A percentile compares a stretch with the other conserved stretches of the same genome.
Evolutionary conservation across 2,797 vertebrate species (phyloP).

Genomic region (Sciurus vulgaris): DNA sequence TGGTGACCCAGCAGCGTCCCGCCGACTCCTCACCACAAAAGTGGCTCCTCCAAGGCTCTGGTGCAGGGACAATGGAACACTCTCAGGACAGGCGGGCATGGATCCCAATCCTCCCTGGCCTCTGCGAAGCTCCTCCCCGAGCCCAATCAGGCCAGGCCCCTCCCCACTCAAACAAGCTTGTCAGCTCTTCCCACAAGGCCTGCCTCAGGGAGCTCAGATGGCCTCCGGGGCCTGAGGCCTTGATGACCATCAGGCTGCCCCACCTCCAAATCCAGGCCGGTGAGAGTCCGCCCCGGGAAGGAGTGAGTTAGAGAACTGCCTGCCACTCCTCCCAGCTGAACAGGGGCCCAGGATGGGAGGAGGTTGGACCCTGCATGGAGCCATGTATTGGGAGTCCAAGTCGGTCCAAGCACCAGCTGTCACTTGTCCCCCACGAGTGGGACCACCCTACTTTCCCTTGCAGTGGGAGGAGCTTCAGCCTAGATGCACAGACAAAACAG

Average conservation of each 20-base stretch:
- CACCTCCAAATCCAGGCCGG: not conserved
- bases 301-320: not conserved
- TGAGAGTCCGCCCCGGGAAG: not conserved
- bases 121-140: not conserved
- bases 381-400: not conserved
- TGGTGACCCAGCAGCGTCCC: not conserved
- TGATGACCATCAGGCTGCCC: not conserved
- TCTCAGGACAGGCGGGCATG: not conserved
- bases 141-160: not conserved
- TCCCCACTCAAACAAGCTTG: not conserved
- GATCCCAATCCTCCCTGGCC: not conserved
- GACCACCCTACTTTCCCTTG: not conserved
- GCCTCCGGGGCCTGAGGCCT: not conserved
- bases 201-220: not conserved
- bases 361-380: accelerated
- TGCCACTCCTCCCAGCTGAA: not conserved
- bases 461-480: not conserved
- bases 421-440: not conserved
- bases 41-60: constrained; percentile 63
- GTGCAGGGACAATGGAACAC: not conserved
- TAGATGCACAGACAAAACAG: not conserved
- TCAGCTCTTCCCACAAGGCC: not conserved
- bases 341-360: not conserved
- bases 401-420: not conserved
- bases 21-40: not conserved